Evolutionary conservation across 2,797 vertebrate genomes (phyloP).

Genomic region (Periophthalmus magnuspinnatus): DNA sequence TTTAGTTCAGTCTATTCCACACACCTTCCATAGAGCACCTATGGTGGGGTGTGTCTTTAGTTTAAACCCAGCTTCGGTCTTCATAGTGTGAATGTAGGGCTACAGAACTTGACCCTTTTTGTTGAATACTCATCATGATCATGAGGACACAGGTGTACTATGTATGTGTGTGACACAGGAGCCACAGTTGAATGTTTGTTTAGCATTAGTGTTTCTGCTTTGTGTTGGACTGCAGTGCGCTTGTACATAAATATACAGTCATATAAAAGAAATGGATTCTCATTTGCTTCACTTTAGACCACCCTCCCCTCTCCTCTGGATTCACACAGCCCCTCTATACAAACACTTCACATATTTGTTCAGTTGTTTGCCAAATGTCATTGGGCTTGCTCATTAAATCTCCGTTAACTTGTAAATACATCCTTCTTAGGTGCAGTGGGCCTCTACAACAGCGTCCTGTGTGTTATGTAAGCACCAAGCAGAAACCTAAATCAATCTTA

Average conservation of each 20-base stretch:
- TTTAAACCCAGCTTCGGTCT: slow-evolving; percentile 49
- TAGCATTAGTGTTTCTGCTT: slow-evolving; percentile 57
- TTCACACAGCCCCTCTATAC: slow-evolving; percentile 34
- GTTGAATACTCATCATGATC: slow-evolving; percentile 39
- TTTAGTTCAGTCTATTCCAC: slow-evolving; percentile 36
- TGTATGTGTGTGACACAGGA: slow-evolving; percentile 50
- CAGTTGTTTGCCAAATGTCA: slow-evolving; percentile 34
- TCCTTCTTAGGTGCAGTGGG: slow-evolving; percentile 52
- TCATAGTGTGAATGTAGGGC: slow-evolving; percentile 55
- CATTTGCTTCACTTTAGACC: slow-evolving; percentile 46
- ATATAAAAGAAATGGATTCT: slow-evolving; percentile 55
- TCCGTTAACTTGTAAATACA: slow-evolving; percentile 61
- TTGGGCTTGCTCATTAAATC: slow-evolving; percentile 46
- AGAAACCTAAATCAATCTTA: slow-evolving; percentile 23
- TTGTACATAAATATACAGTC: slow-evolving; percentile 49
- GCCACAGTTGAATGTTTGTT: slow-evolving; percentile 64
- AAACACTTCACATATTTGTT: slow-evolving; percentile 48
- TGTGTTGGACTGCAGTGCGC: slow-evolving; percentile 62
- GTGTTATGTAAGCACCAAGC: slow-evolving; percentile 34
- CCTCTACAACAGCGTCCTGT: slow-evolving; percentile 53
- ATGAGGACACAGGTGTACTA: slow-evolving; percentile 50
- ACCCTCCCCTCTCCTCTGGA: slow-evolving; percentile 28
- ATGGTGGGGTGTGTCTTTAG: slow-evolving; percentile 40
- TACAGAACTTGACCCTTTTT: slow-evolving; percentile 43
- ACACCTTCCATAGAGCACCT: slow-evolving; percentile 34